Conservation (phyloP, 2,888 invertebrate species). For the Parelbella ahira region DNA sequence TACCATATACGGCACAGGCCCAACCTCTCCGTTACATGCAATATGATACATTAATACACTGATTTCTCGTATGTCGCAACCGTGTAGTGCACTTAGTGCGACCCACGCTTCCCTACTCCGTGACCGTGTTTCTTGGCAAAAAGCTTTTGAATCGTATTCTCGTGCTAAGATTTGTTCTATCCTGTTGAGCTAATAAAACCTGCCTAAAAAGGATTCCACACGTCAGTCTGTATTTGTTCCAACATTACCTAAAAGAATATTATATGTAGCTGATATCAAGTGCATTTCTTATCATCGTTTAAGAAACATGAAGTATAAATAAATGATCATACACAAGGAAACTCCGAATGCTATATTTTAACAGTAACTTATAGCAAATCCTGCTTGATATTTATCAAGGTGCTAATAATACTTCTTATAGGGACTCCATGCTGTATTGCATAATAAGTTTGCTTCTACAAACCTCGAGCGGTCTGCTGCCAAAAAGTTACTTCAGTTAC, state of each 20-base stretch:
- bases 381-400: too few relatives aligned
- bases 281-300: too few relatives aligned
- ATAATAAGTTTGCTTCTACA: neutral
- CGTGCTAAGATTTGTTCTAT: neutral
- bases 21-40: conserved; percentile 40
- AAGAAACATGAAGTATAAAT: too few relatives aligned
- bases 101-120: conserved; percentile 22
- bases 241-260: too few relatives aligned
- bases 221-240: too few relatives aligned
- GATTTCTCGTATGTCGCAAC: conserved; percentile 29
- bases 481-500: conserved; percentile 11
- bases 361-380: too few relatives aligned
- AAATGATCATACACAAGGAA: too few relatives aligned
- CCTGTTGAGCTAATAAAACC: conserved; percentile 7
- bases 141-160: conserved; percentile 14
- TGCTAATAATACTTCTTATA: too few relatives aligned
- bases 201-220: too few relatives aligned
- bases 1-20: conserved; percentile 42
- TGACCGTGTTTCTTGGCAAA: conserved; percentile 23
- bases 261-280: too few relatives aligned
- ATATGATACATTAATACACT: conserved; percentile 38
- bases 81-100: conserved; percentile 22
- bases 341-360: too few relatives aligned
- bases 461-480: conserved; percentile 7
- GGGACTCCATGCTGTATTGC: neutral